Base-by-base conservation (phyloP, 1,140 invertebrate species). In the Leptinotarsa undecemlineata region DNA sequence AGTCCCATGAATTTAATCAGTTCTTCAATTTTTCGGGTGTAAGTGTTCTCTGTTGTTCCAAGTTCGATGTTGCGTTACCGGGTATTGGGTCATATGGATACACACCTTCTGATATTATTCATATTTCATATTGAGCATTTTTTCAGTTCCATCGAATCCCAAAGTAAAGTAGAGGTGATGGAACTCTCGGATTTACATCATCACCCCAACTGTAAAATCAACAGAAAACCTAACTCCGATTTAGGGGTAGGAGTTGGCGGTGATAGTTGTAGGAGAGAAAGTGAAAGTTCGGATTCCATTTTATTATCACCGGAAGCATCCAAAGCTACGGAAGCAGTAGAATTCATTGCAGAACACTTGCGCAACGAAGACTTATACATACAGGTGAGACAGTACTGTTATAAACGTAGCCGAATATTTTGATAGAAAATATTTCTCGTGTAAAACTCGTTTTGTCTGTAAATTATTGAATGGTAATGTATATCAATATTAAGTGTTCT, bases 281-380 rank as follows among this genome's bases (percentile, higher is more conserved):
- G 94, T 60, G 95, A 97, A 83, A 95, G 94, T 81, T 96, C 95
- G 0, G 95, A 97, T 83, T 95, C 95, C 2, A 89, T 97, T 26
- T 89, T 96, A 33, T 88, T 98, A 15, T 96, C 95, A 33, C 95
- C 95, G 0, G 96, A 98, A 85, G 96, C 97, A 0, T 93, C 92
- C 77, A 95, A 97, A 87, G 97, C 97, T 19, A 98, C 97, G 11
- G 96, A 99, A 86, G 97, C 97, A 3, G 96, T 99, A 1, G 96
- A 97, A 84, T 99, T 98, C 85, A 99, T 99, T 76, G 97, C 97
- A 23, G 97, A 99, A 86, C 97, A 99, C 89, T 89, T 99, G 74
- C 92, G 96, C 79, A 97, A 97, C 84, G 96, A 98, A 87, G 96
- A 98, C 88, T 92, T 97, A 81, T 97, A 98, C 82, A 98, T 98